Percentiles rank a stretch among this genome's conserved stretches.
Conservation (phyloP, 1,140 invertebrate species). For the Solenopsis fugax region DNA sequence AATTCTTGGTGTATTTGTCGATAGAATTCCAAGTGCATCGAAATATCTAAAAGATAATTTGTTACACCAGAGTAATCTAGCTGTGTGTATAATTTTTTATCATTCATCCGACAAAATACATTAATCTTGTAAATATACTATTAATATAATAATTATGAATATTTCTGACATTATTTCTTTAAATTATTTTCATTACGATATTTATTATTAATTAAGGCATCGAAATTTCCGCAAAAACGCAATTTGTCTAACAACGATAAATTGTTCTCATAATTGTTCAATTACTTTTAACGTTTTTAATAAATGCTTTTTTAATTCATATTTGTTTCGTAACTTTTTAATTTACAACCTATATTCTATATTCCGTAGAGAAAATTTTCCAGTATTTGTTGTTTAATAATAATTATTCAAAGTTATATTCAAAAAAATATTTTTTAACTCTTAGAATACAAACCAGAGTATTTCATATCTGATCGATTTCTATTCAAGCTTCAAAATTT, state of each 20-base stretch:
- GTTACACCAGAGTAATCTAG: neutral
- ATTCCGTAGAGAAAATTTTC: too few species aligned
- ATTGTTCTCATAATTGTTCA: neutral
- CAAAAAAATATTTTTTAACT: too few species aligned
- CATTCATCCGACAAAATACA: slow-evolving; percentile 10
- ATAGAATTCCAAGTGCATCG: slow-evolving; percentile 21
- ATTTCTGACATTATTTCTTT: slow-evolving; percentile 42
- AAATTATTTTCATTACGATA: slow-evolving; percentile 6
- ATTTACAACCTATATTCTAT: neutral
- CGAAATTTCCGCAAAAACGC: slow-evolving; percentile 8
- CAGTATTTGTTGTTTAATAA: too few species aligned
- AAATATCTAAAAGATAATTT: neutral
- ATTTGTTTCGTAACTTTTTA: neutral
- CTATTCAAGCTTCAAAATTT: too few species aligned
- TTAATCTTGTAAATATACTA: slow-evolving; percentile 11
- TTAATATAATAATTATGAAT: slow-evolving; percentile 48
- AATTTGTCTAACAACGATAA: neutral
- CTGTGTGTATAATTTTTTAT: neutral
- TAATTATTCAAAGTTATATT: too few species aligned
- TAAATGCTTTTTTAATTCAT: neutral
- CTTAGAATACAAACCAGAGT: too few species aligned
- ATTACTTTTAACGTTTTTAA: neutral
- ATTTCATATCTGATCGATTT: too few species aligned
- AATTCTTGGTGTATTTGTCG: neutral
- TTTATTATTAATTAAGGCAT: slow-evolving; percentile 38